phyloP scores from a whole-genome alignment of 2,113 vertebrate genomes.

The Boleophthalmus pectinirostris region DNA sequence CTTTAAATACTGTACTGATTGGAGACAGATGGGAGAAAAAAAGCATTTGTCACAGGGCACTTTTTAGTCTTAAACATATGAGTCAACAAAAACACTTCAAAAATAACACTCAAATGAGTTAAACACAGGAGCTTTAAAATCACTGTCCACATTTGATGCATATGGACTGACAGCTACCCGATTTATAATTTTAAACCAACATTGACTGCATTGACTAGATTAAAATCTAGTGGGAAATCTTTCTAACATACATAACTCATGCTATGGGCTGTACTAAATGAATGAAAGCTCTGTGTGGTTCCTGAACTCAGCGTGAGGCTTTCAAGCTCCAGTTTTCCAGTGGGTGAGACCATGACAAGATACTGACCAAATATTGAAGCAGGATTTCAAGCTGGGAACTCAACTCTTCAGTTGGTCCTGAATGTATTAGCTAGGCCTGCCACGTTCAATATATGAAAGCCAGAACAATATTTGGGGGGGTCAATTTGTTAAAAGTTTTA shows the following conservation, averaged over 20 bases:
- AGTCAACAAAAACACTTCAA: neutral
- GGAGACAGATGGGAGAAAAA: too few relatives aligned
- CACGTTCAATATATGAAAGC: too few relatives aligned
- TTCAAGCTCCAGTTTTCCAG: slow-evolving; percentile 15
- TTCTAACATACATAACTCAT: neutral
- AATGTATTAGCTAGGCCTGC: too few relatives aligned
- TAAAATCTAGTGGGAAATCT: neutral
- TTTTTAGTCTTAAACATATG: too few relatives aligned
- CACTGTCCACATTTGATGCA: too few relatives aligned
- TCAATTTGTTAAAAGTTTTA: too few relatives aligned
- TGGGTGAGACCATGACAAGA: slow-evolving; percentile 19
- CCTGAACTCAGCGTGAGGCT: slow-evolving; percentile 7
- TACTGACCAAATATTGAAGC: slow-evolving; percentile 22
- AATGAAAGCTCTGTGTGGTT: slow-evolving; percentile 6
- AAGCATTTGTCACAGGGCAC: too few relatives aligned
- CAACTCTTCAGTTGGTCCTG: neutral
- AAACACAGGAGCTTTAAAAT: neutral
- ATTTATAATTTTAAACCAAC: slow-evolving; percentile 23
- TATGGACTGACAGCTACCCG: slow-evolving; percentile 1
- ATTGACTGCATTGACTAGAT: neutral
- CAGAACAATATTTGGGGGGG: too few relatives aligned
- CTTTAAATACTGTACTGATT: too few relatives aligned
- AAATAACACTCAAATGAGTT: neutral
- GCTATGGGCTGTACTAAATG: neutral
- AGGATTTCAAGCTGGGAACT: slow-evolving; percentile 26